Evolutionary conservation across 1,140 invertebrate species (phyloP), one percentile per base, ranked within the genome.

Genomic region (Steinernema feltiae): DNA sequence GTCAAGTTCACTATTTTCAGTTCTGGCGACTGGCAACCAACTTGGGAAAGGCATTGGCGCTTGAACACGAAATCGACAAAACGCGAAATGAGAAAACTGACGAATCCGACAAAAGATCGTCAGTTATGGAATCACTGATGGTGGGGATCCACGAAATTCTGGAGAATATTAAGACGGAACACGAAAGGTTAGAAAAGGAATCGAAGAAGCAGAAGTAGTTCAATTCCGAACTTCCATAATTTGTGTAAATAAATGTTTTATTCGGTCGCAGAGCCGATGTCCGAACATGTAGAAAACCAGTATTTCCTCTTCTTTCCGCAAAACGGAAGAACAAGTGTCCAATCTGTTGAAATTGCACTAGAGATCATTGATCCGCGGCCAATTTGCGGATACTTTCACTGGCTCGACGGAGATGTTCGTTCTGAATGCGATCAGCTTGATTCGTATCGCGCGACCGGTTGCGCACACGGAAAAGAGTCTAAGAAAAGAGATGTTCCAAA

Each of bases 341-440:
- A 3, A 63, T n/a, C 53, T 3, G 24, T 63, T 21, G 7, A 15
- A 27, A 27, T 21, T 27, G 24, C 53, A 63, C 53, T 63, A 63
- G 53, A 63, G 53, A 63, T 63, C 53, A 63, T 7, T 15, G 53
- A 63, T 63, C 53, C 53, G 24, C 53, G 53, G 53, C 24, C 53
- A 63, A n/a, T 63, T 46, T 63, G 24, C 53, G 53, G 53, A 63
- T 63, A 63, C 53, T 63, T 63, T 63, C 53, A n/a, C 53, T 63
- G 15, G 15, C 53, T 7, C 53, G 53, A 46, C n/a, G 53, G 18
- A 41, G 35, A 41, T 63, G 53, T 27, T 12, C 53, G 35, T 63
- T 63, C 53, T 63, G 53, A 21, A 63, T 63, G 53, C 24, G 53
- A 63, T 63, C 53, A 7, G 53, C 53, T 63, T 63, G 53, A 63